Percentiles rank a stretch among this genome's conserved stretches.
Evolutionary conservation across 2,113 vertebrate genomes (phyloP).

Genomic region (Tympanuchus pallidicinctus): DNA sequence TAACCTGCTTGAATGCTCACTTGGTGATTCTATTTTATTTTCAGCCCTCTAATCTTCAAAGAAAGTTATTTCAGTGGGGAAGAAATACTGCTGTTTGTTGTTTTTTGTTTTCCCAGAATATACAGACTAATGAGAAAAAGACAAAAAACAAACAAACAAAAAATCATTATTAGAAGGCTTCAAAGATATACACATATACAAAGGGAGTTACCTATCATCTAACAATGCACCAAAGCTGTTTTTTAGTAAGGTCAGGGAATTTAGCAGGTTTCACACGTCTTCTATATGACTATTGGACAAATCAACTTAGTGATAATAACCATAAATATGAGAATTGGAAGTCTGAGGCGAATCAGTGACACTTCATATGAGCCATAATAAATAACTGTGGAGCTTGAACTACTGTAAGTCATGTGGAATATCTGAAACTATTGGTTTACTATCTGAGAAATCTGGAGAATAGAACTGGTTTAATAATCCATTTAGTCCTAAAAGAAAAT

Average conservation of each 20-base stretch:
- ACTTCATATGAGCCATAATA: not conserved
- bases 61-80: not conserved
- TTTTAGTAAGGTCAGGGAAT: not conserved
- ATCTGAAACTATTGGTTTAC: not conserved
- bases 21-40: not conserved
- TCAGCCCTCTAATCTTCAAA: not conserved
- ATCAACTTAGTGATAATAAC: not conserved
- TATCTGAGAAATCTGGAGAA: not conserved
- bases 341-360: not conserved
- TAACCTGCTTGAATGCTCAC: fast-evolving
- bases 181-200: not conserved
- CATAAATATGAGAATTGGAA: not conserved
- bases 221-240: not conserved
- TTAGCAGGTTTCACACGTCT: not conserved
- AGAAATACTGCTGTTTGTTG: not conserved
- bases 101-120: not conserved
- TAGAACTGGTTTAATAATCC: not conserved
- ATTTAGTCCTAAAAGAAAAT: not conserved
- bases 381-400: not conserved
- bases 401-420: not conserved
- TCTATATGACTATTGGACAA: not conserved
- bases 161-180: not conserved
- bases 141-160: not conserved
- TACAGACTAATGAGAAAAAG: not conserved
- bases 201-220: not conserved